Conservation (phyloP, 2,113 vertebrate genomes). For the Upupa epops region DNA sequence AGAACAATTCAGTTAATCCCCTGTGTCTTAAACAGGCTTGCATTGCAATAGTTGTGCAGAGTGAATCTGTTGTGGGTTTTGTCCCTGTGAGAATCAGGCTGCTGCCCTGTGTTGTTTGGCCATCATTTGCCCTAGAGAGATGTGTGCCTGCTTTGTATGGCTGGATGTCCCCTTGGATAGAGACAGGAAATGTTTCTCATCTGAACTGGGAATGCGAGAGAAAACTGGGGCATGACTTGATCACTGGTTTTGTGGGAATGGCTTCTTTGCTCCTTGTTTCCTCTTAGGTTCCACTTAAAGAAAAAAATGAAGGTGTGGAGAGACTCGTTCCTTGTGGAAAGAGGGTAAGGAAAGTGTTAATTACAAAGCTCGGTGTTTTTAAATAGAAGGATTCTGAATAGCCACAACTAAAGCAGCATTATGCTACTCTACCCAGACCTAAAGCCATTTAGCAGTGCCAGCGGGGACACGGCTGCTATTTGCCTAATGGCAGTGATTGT, state of each 20-base stretch:
- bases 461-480: neutral
- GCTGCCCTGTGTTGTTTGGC: neutral
- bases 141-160: neutral
- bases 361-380: neutral
- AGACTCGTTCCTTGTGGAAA: slow-evolving; percentile 94
- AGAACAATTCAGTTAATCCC: neutral
- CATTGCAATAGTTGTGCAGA: neutral
- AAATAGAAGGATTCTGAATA: slow-evolving; percentile 3
- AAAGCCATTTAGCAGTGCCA: slow-evolving; percentile 27
- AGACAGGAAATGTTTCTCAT: neutral
- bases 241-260: neutral
- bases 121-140: neutral
- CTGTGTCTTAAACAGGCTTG: neutral
- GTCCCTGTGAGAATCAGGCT: neutral
- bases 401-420: slow-evolving; percentile 2
- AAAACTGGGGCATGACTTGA: neutral
- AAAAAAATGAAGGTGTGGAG: slow-evolving; percentile 91
- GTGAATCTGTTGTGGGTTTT: neutral
- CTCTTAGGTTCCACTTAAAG: slow-evolving; percentile 88
- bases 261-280: neutral
- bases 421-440: neutral
- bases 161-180: neutral
- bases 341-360: slow-evolving; percentile 82
- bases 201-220: neutral
- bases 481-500: slow-evolving; percentile 20